Conservation (phyloP, 2,888 invertebrate genomes). For the Chaetogeoica ovagalla region DNA sequence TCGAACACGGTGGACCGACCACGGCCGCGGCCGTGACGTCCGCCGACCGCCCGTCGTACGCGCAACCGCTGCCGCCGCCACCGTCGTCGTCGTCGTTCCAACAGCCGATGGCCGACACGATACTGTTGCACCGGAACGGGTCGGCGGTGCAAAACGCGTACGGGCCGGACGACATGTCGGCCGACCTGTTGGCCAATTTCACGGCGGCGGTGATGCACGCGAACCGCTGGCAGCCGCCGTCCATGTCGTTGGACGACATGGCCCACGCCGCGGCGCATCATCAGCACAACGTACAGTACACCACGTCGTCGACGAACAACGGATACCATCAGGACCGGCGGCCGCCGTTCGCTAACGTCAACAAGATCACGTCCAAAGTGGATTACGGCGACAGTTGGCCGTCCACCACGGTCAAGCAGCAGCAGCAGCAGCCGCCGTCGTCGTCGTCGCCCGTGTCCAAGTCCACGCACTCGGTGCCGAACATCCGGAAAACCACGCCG, state of each 20-base stretch:
- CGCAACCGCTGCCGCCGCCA: constrained; percentile 32
- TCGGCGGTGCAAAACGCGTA: constrained; percentile 59
- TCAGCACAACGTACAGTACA: neutral
- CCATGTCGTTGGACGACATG: neutral
- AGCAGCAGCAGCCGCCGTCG: neutral
- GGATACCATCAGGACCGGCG: constrained; percentile 17
- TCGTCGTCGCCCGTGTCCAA: constrained; percentile 51
- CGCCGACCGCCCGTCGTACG: constrained; percentile 52
- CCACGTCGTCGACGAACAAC: constrained; percentile 47
- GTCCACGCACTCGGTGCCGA: constrained; percentile 50
- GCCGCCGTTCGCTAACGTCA: constrained; percentile 23
- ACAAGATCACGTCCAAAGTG: constrained; percentile 34
- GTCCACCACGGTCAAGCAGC: constrained; percentile 1
- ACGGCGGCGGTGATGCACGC: constrained; percentile 10
- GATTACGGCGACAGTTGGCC: constrained; percentile 13
- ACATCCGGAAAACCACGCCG: constrained; percentile 45
- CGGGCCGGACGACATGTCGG: constrained; percentile 59
- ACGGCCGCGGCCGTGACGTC: constrained; percentile 43
- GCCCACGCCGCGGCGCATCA: constrained; percentile 6
- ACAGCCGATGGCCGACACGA: constrained; percentile 60
- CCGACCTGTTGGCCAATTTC: constrained; percentile 45
- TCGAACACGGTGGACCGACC: constrained; percentile 31
- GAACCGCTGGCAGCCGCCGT: neutral
- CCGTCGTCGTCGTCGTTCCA: constrained; percentile 38
- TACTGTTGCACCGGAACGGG: constrained; percentile 61